A percentile compares a stretch with the other conserved stretches of the same genome.
Evolutionary conservation across 2,888 invertebrate genomes (phyloP).

Genomic region (Acleris laterana): DNA sequence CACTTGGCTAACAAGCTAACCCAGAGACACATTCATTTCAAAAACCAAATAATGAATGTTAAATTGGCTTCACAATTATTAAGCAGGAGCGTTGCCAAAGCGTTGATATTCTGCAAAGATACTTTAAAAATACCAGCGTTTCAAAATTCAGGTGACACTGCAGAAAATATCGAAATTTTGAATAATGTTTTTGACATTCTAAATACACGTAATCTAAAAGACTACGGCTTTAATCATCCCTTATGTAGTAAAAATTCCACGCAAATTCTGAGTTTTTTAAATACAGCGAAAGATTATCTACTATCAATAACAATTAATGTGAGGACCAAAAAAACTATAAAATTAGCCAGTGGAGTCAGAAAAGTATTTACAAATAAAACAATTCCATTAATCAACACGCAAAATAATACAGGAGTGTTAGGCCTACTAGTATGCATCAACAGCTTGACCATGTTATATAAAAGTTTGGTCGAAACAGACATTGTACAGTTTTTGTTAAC

Average conservation of each 20-base stretch:
- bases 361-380: too few relatives aligned
- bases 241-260: neutral
- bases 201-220: neutral
- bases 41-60: slow-evolving; percentile 2
- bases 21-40: neutral
- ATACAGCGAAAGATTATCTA: too few relatives aligned
- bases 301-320: too few relatives aligned
- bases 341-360: too few relatives aligned
- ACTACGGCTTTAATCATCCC: neutral
- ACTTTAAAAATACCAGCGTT: slow-evolving; percentile 1
- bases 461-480: slow-evolving; percentile 24
- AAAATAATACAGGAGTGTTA: slow-evolving; percentile 8
- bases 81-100: neutral
- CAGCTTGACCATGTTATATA: slow-evolving; percentile 25
- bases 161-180: neutral
- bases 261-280: too few relatives aligned
- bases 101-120: neutral
- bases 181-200: neutral
- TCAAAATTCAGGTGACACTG: neutral
- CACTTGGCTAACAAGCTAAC: too few relatives aligned
- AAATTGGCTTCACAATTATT: neutral
- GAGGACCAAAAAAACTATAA: too few relatives aligned
- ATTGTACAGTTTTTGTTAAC: neutral
- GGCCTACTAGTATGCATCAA: slow-evolving; percentile 16
- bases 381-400: too few relatives aligned